These are phyloP conservation scores for Umimayanthus chanpuru DNA, from an alignment of 92 coral and sea anemone genomes.

Conservation along the genomic window DNA sequence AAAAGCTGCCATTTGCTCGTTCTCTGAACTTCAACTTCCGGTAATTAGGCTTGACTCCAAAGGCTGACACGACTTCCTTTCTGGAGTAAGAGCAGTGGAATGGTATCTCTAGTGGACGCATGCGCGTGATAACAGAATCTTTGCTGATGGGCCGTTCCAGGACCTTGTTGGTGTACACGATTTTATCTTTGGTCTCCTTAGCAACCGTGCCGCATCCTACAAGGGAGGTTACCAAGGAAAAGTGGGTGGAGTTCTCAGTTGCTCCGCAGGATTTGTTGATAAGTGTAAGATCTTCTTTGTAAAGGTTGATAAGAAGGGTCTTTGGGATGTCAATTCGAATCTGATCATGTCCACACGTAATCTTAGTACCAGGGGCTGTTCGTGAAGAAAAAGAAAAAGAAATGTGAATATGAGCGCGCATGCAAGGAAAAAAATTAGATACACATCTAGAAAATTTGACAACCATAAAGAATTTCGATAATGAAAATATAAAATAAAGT, in stretches of 20 bases:
- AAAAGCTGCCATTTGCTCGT: conserved; percentile 21
- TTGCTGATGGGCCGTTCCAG: conserved; percentile 25
- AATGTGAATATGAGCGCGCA: too few relatives aligned
- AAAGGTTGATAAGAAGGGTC: conserved; percentile 38
- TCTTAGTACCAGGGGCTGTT: conserved; percentile 44
- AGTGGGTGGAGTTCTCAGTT: conserved; percentile 27
- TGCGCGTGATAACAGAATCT: conserved; percentile 48
- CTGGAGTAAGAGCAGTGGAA: conserved; percentile 33
- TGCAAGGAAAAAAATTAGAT: too few relatives aligned
- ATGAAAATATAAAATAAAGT: too few relatives aligned
- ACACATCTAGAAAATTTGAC: too few relatives aligned
- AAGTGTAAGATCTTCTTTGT: conserved; percentile 47
- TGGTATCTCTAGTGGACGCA: conserved; percentile 52
- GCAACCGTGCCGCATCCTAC: conserved; percentile 54
- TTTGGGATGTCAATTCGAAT: conserved; percentile 60
- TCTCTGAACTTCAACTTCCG: conserved; percentile 44
- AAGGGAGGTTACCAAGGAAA: conserved; percentile 34
- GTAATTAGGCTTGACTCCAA: not conserved
- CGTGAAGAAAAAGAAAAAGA: not conserved
- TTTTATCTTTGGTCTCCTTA: conserved; percentile 15
- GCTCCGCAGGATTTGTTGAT: conserved; percentile 49
- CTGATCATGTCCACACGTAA: conserved; percentile 45
- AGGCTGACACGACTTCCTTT: too few relatives aligned
- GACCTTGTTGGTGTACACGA: conserved; percentile 38
- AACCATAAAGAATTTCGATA: too few relatives aligned